phyloP scores from a whole-genome alignment of 2,113 vertebrate genomes.

The Microcebus griseorufus region DNA sequence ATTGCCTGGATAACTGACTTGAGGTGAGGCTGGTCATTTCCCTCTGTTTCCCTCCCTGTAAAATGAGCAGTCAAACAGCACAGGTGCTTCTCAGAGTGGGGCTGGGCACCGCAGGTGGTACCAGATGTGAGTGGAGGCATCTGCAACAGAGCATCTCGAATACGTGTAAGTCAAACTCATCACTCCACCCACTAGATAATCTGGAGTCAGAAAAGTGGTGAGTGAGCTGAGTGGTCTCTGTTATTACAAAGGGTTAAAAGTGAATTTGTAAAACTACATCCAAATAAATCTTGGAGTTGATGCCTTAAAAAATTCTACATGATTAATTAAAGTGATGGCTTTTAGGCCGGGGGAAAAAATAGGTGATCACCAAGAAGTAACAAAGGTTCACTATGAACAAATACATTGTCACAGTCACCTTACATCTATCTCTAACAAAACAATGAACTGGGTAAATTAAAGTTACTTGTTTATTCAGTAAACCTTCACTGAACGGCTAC shows the following conservation, averaged over 20 bases:
- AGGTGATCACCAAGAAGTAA: background rate
- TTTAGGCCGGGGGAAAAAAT: background rate
- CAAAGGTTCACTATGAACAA: background rate
- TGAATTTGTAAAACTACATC: background rate
- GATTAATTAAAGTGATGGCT: background rate
- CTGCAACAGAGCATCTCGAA: too few species aligned
- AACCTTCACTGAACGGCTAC: background rate
- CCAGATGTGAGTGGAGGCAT: too few species aligned
- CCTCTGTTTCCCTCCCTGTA: too few species aligned
- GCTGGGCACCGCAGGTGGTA: background rate
- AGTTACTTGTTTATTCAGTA: background rate
- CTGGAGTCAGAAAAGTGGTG: background rate
- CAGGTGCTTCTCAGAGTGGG: rapidly evolving
- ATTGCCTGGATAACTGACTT: too few species aligned
- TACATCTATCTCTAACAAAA: background rate
- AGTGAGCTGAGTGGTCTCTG: background rate
- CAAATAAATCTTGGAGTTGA: background rate
- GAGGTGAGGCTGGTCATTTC: too few species aligned
- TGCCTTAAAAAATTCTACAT: background rate
- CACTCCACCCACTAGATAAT: rapidly evolving
- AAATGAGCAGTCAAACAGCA: background rate
- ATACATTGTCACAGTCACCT: background rate
- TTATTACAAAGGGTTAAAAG: background rate
- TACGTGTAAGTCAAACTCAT: background rate
- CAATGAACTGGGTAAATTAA: background rate